Percentiles rank a stretch among this genome's conserved stretches.
Evolutionary conservation across 1,140 invertebrate species (phyloP).

Genomic region (Harpegnathos saltator): DNA sequence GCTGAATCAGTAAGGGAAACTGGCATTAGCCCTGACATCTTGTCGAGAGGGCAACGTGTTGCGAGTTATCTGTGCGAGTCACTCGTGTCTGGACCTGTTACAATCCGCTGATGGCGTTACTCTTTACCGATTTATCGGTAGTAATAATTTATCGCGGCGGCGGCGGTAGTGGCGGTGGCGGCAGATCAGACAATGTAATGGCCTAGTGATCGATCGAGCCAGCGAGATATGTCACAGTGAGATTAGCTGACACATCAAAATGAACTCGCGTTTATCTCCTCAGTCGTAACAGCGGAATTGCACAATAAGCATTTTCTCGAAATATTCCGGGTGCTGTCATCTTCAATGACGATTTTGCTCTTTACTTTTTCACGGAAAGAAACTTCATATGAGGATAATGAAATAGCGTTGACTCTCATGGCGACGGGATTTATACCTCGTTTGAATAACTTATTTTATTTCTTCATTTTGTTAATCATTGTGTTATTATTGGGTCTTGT

Average conservation of each 20-base stretch:
- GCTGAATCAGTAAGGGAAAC: constrained; percentile 55
- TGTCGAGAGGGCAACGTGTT: constrained; percentile 54
- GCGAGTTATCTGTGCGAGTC: constrained; percentile 47
- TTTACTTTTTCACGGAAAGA: too few species aligned
- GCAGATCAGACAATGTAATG: constrained; percentile 68
- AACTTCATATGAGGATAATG: too few species aligned
- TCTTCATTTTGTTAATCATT: constrained; percentile 4
- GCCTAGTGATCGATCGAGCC: constrained; percentile 70
- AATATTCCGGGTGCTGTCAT: constrained; percentile 36
- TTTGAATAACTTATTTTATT: too few species aligned
- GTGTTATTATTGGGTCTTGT: background rate
- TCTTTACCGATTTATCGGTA: constrained; percentile 74
- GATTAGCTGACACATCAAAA: constrained; percentile 68
- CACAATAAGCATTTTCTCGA: constrained; percentile 46
- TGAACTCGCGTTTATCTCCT: constrained; percentile 62
- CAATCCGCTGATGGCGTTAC: constrained; percentile 40
- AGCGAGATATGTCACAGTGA: constrained; percentile 55
- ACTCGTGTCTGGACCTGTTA: constrained; percentile 39
- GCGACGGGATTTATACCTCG: too few species aligned
- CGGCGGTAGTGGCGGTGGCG: constrained; percentile 23
- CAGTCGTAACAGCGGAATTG: constrained; percentile 21
- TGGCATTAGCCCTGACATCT: constrained; percentile 42
- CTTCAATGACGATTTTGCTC: background rate
- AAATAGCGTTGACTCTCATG: too few species aligned
- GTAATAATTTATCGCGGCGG: constrained; percentile 70